phyloP scores from a whole-genome alignment of 2,797 vertebrate genomes.

The Sebastes minor region DNA sequence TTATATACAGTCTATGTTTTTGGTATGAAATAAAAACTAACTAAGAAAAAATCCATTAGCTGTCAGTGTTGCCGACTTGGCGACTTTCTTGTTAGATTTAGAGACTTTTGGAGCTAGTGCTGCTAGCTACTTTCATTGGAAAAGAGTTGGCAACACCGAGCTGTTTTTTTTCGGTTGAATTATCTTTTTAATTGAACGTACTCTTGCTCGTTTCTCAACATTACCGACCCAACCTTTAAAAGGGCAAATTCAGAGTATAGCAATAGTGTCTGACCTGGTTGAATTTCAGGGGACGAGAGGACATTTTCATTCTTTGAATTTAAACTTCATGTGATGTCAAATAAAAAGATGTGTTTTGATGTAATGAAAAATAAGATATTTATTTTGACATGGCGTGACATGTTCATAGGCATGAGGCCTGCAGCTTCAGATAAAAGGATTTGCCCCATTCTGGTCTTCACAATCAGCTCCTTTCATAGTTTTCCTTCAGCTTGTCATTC shows the following conservation, averaged over 20 bases:
- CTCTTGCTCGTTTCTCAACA: too few species aligned
- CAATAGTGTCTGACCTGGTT: background rate
- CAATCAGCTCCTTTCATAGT: background rate
- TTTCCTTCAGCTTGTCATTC: background rate
- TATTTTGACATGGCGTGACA: background rate
- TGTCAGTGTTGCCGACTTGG: too few species aligned
- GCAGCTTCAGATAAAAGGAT: conserved; percentile 7
- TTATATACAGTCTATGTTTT: background rate
- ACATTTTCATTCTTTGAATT: background rate
- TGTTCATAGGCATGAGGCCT: background rate
- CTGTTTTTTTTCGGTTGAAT: too few species aligned
- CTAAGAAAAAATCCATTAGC: too few species aligned
- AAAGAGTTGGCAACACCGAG: too few species aligned
- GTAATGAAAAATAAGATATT: background rate
- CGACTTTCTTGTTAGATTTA: too few species aligned
- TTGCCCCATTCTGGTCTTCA: background rate
- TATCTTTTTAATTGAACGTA: too few species aligned
- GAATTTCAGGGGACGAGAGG: background rate
- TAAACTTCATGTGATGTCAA: background rate
- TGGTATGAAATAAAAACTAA: background rate
- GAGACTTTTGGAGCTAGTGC: too few species aligned
- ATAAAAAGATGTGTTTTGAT: background rate
- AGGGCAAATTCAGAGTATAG: background rate
- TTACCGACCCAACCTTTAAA: background rate
- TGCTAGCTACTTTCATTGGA: too few species aligned